Percentiles rank a stretch among this genome's conserved stretches.
These are phyloP conservation scores for Lamellibrachia luymesi DNA, from an alignment of 1,140 invertebrate species.

Conservation along the genomic window DNA sequence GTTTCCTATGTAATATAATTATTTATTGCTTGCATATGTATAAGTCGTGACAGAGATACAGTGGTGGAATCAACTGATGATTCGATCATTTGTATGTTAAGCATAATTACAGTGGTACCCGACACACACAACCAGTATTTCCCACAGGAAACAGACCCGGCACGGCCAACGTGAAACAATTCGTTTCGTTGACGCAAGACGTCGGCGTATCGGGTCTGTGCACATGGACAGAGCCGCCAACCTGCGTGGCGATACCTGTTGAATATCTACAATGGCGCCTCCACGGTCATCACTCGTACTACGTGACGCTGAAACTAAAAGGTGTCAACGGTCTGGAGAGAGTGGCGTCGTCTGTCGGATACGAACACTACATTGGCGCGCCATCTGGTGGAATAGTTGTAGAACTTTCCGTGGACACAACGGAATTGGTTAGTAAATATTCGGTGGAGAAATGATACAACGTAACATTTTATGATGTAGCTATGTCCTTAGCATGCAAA, in stretches of 20 bases:
- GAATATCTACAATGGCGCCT: not conserved
- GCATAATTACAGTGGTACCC: not conserved
- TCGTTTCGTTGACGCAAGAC: not conserved
- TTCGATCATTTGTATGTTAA: no score
- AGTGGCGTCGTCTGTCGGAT: not conserved
- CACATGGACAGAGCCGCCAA: not conserved
- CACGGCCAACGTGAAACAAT: not conserved
- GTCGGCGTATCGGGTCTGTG: not conserved
- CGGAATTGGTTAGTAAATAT: not conserved
- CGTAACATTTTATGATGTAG: no score
- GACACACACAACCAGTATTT: not conserved
- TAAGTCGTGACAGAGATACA: no score
- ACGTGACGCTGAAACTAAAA: not conserved
- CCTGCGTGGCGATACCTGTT: not conserved
- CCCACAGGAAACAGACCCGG: not conserved
- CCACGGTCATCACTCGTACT: not conserved
- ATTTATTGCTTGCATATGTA: no score
- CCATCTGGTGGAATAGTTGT: constrained; percentile 8
- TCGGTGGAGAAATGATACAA: not conserved
- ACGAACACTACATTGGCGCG: constrained; percentile 6
- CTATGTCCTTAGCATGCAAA: no score
- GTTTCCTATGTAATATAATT: no score
- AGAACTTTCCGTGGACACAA: not conserved
- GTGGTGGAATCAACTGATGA: no score
- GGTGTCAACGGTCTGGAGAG: not conserved